Base-by-base conservation (phyloP, 2,797 vertebrate species). In the Jordanella pulchra region DNA sequence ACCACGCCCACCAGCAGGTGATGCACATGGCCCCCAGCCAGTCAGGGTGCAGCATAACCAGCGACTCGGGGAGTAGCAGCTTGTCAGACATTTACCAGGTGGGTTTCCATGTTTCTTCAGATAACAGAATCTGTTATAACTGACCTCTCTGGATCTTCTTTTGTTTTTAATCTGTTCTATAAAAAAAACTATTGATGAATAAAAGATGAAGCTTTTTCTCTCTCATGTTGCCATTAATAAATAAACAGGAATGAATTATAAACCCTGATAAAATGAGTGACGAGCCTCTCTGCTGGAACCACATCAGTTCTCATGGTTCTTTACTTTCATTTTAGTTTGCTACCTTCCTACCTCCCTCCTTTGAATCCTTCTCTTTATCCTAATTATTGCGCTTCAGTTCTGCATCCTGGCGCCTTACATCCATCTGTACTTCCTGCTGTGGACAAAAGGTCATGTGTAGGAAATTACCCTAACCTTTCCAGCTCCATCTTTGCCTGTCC, bases 11-110 rank as follows among this genome's bases (percentile, higher is more conserved):
- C 76, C 95, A 95, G 54, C 97, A 97, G 92, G 95, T 96, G 94
- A 94, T 95, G 60, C 96, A 97, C 9, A 94, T 98, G 85, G 93
- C 97, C 56, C 95, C 97, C 32, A 99, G 98, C 95, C 98, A 99
- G 86, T 99, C 98, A 13, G 97, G 97, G 66, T 98, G 97, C 90
- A 99, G 98, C 86, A 99, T 99, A 58, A 96, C 97, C 86, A 99
- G 97, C 65, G 98, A 99, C 88, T 99, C 98, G 10, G 97, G 97
- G 74, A 99, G 97, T 89, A 99, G 98, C 94, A 99, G 97, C 88
- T 93, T 99, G 1, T 99, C 98, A 13, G 97, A 99, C 86, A 97
- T 99, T 83, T 99, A 99, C 83, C 97, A 98, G 96, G 97, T 98
- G 90, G 25, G 80, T 66, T 68, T 3, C 0, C 44, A 17, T 27